phyloP scores from a whole-genome alignment of 2,888 invertebrate genomes.

The Mermis nigrescens region DNA sequence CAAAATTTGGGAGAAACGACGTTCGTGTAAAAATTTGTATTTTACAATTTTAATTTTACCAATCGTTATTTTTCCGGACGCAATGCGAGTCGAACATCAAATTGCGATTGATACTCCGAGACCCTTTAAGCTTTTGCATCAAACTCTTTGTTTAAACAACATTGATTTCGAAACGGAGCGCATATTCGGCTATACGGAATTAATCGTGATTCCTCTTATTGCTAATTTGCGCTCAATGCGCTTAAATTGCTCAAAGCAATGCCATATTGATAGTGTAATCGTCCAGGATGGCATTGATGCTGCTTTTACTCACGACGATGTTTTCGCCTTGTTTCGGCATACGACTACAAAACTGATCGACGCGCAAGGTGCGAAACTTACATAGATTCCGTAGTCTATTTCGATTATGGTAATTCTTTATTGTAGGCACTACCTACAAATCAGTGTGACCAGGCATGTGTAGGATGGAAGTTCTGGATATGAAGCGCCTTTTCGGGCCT shows the following conservation, averaged over 20 bases:
- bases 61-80: neutral
- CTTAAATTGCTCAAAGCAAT: slow-evolving; percentile 19
- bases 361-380: slow-evolving; percentile 11
- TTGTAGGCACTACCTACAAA: neutral
- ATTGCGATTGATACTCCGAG: neutral
- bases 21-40: no score
- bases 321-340: neutral
- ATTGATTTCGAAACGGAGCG: slow-evolving; percentile 9
- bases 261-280: slow-evolving; percentile 11
- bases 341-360: slow-evolving; percentile 15
- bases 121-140: neutral
- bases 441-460: no score
- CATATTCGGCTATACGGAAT: slow-evolving; percentile 21
- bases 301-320: slow-evolving; percentile 1
- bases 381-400: neutral
- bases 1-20: no score
- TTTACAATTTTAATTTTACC: no score
- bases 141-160: neutral
- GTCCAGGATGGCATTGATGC: slow-evolving; percentile 3
- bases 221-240: slow-evolving; percentile 15
- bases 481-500: no score
- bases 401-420: neutral
- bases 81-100: slow-evolving; percentile 1
- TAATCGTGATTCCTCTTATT: slow-evolving; percentile 19
- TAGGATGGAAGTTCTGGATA: no score